phyloP scores from a whole-genome alignment of 1,140 invertebrate species.

The Centruroides sculpturatus region DNA sequence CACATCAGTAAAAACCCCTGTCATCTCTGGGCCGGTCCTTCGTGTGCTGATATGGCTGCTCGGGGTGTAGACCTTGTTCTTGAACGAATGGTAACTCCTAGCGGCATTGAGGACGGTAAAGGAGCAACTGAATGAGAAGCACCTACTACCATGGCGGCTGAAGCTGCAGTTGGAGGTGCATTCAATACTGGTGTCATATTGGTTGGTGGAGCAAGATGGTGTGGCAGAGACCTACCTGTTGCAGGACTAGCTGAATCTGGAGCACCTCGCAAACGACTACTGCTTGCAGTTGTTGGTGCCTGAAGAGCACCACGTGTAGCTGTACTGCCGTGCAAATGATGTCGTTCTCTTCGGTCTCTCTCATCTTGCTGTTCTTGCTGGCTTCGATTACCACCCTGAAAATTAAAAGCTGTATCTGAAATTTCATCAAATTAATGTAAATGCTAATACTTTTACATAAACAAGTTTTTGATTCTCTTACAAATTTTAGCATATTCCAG shows the following conservation, averaged over 20 bases:
- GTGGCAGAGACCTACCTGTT: conserved; percentile 11
- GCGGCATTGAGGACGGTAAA: conserved; percentile 4
- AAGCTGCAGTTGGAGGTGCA: not conserved
- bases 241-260: conserved; percentile 14
- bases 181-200: not conserved
- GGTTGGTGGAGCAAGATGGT: conserved; percentile 5
- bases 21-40: conserved; percentile 9
- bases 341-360: conserved; percentile 6
- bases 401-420: not conserved
- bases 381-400: conserved; percentile 13
- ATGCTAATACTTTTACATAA: too few relatives aligned
- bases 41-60: conserved; percentile 8
- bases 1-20: not conserved
- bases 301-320: conserved; percentile 10
- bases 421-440: not conserved
- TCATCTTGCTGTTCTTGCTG: conserved; percentile 13
- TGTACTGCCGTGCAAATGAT: conserved; percentile 11
- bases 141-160: not conserved
- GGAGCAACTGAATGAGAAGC: not conserved
- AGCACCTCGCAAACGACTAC: conserved; percentile 10
- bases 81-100: conserved; percentile 9
- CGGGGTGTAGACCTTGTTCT: conserved; percentile 12
- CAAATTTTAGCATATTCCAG: conserved; percentile 42
- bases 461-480: conserved; percentile 1
- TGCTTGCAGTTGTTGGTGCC: conserved; percentile 15